Conservation (phyloP, 2,797 vertebrate genomes). For the Fratercula arctica region DNA sequence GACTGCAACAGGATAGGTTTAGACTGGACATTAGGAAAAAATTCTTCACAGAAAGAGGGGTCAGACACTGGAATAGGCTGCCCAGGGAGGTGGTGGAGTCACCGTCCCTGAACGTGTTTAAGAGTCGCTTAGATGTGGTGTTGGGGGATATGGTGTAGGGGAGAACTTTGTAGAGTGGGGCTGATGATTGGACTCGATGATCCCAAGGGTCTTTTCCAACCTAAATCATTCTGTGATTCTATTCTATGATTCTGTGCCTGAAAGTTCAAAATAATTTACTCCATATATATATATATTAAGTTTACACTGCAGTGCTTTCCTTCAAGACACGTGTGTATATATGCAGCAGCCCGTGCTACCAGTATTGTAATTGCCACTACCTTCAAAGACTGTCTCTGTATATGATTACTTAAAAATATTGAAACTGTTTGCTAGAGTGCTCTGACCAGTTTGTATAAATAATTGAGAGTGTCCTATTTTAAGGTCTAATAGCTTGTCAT, state of each 20-base stretch:
- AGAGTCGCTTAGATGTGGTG: too few relatives aligned
- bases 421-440: background rate
- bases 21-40: too few relatives aligned
- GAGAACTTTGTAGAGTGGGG: too few relatives aligned
- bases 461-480: background rate
- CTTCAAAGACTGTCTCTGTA: background rate
- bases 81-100: too few relatives aligned
- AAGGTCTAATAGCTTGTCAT: background rate
- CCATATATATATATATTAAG: background rate
- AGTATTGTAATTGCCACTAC: background rate
- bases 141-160: too few relatives aligned
- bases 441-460: background rate
- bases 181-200: too few relatives aligned
- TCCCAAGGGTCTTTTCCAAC: too few relatives aligned
- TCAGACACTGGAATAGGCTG: too few relatives aligned
- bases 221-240: too few relatives aligned
- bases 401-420: background rate
- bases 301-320: slow-evolving; percentile 56
- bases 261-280: background rate
- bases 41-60: too few relatives aligned
- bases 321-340: background rate
- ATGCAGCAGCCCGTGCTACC: background rate
- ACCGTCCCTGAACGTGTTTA: too few relatives aligned
- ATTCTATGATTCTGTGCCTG: background rate
- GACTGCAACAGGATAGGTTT: background rate